Base-by-base conservation (phyloP, 2,888 invertebrate genomes). In the Branchinecta sandiegonensis region DNA sequence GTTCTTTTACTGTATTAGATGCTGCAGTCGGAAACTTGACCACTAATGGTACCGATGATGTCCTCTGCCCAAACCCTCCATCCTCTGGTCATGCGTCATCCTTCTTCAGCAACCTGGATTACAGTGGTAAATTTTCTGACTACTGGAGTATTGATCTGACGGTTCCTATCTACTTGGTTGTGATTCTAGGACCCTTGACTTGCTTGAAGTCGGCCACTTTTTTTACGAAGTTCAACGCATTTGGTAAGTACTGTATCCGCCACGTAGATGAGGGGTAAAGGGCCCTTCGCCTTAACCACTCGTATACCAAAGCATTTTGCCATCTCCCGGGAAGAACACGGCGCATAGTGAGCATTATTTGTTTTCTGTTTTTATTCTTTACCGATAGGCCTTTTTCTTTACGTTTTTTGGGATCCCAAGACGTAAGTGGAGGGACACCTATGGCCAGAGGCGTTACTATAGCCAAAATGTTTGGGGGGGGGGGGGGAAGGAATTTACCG, bases 191-290 rank as follows among this genome's bases (percentile, higher is more conserved):
- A 75, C 93, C 94, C 0, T 79, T 94, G 65, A 79, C 93, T 65
- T 92, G 89, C 78, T 88, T 93, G 76, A 88, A 85, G 72, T 88
- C 89, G 23, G 87, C 92, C 0, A 88, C 90, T 0, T 93, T 94
- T 76, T 94, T 94, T 78, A 91, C 93, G 12, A 92, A 89, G 77
- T 93, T 94, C 75, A 94, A 92, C 78, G 89, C 92, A 68, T 79
- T 93, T 70, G 93, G 93, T 89, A 78, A 82, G 83, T 76, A 66
- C 48, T 65, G 13, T 48, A 12, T 37, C 46, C 50, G 37, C 14
- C 5, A 70, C 23, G 1, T 23, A 23, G 3, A 23, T 69, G 6
- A 2, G 50, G 17, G 37, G 37, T 37, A 6, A 37, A 37, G 37
- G 37, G 5, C 37, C 37, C 37, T 37, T 37, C 37, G 37, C 37